Conservation (phyloP, 2,888 invertebrate species). For the Callimorpha dominula region DNA sequence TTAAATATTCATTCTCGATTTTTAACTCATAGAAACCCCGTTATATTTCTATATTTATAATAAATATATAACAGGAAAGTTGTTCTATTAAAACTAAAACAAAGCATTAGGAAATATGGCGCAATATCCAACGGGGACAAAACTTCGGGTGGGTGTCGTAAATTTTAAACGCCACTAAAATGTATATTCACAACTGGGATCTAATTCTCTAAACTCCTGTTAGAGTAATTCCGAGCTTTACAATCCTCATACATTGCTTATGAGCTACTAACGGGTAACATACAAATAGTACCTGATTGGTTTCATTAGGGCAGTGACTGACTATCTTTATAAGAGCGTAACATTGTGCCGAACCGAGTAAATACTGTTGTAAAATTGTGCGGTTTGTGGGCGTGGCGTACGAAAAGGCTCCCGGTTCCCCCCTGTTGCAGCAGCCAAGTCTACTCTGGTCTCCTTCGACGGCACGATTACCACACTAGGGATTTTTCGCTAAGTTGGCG, state of each 20-base stretch:
- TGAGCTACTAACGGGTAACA: conserved; percentile 41
- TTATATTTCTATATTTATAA: neutral
- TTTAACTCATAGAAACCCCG: too few relatives aligned
- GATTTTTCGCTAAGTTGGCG: too few relatives aligned
- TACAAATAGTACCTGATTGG: conserved; percentile 45
- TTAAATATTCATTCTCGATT: too few relatives aligned
- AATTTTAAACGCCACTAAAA: conserved; percentile 44
- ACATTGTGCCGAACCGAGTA: too few relatives aligned
- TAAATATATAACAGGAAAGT: neutral
- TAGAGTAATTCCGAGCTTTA: conserved; percentile 33
- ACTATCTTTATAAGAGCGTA: neutral
- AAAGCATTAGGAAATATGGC: conserved; percentile 31
- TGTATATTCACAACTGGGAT: conserved; percentile 31
- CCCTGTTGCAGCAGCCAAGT: too few relatives aligned
- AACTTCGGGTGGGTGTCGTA: conserved; percentile 40
- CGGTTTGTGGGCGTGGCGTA: too few relatives aligned
- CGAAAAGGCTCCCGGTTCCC: too few relatives aligned
- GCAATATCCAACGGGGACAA: conserved; percentile 26
- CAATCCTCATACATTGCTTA: conserved; percentile 46
- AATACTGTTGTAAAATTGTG: too few relatives aligned
- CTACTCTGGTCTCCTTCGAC: too few relatives aligned
- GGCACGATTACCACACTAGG: too few relatives aligned
- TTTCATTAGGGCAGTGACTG: conserved; percentile 33
- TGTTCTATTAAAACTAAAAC: conserved; percentile 24
- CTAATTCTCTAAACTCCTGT: conserved; percentile 29